These are phyloP conservation scores for Crotalus tigris DNA, from an alignment of 2,113 vertebrate species.

Conservation along the genomic window DNA sequence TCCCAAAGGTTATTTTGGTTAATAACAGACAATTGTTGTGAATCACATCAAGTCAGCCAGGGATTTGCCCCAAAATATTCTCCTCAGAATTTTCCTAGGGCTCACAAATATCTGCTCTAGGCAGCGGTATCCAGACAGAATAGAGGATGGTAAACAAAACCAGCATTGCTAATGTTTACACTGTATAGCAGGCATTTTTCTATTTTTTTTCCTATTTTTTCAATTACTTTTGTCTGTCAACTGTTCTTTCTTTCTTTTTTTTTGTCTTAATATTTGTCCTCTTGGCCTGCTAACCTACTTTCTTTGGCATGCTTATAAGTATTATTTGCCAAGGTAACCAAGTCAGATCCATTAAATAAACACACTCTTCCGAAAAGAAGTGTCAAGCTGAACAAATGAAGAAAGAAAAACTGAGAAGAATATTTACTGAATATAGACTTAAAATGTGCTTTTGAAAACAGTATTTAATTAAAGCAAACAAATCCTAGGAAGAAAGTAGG, in stretches of 20 bases:
- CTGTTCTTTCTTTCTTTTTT: conserved; percentile 18
- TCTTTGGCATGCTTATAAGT: conserved; percentile 49
- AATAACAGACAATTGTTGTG: accelerated
- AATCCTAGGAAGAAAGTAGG: conserved; percentile 10
- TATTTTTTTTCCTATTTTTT: conserved; percentile 12
- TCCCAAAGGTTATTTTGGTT: neutral
- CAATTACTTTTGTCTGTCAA: conserved; percentile 63
- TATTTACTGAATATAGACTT: conserved; percentile 37
- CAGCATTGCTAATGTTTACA: conserved; percentile 48
- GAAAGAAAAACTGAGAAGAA: conserved; percentile 18
- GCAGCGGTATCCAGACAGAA: conserved; percentile 41
- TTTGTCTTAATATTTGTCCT: conserved; percentile 46
- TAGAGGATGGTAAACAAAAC: conserved; percentile 53
- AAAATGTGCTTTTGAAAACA: conserved; percentile 31
- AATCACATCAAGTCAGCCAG: conserved; percentile 21
- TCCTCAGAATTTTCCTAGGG: conserved; percentile 1
- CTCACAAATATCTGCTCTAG: neutral
- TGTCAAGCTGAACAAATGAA: conserved; percentile 39
- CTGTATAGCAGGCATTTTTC: conserved; percentile 24
- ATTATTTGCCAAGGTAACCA: conserved; percentile 59
- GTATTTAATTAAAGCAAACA: conserved; percentile 22
- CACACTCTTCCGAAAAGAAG: conserved; percentile 29
- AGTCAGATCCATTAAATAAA: conserved; percentile 48
- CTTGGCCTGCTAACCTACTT: conserved; percentile 51
- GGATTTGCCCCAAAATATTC: conserved; percentile 12